Base-by-base conservation (phyloP, 2,797 vertebrate genomes). In the Taenioides sp. region DNA sequence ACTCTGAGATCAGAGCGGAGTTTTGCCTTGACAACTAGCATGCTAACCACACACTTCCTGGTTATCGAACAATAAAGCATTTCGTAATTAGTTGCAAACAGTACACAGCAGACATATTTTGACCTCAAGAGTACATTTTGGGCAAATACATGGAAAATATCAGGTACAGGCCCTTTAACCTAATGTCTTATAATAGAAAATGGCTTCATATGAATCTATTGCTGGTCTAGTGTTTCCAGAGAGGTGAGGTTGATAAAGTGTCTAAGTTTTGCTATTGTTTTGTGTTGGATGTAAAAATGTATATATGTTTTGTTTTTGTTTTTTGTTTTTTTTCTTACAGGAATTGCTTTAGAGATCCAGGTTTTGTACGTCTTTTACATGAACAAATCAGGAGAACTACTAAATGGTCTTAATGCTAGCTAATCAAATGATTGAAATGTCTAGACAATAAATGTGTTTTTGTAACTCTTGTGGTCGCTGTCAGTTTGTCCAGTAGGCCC, bases 231-330 rank as follows among this genome's bases (percentile, higher is more conserved):
- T 64, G 75, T 74, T 25, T 23, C 67, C 71, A n/a, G 63, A 74
- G 22, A 12, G 22, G 54, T 68, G 59, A 2, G 2, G 69, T 66
- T 25, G 73, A 65, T 12, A 55, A 65, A 74, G 20, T 18, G 55
- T 59, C 65, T 84, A 76, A 87, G 84, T 91, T 77, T 16, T 73
- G 64, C 55, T 80, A 75, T 37, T n/a, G 59, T 74, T 67, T 61
- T 78, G 49, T 70, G 67, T 96, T 92, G 92, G 94, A 92, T 91
- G 96, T 98, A 97, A 91, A 98, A 97, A 96, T 97, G 96, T 97
- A 97, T 92, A 97, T 96, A 87, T 77, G 0, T 81, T 73, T 73
- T 20, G 5, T 40, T 40, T 40, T 10, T 10, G 1, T 11, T 60
- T 60, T 12, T 34, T 40, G 5, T 40, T 43, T 31, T 28, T 81